Conservation (phyloP, 2,113 vertebrate species). For the Morphnarchus princeps region DNA sequence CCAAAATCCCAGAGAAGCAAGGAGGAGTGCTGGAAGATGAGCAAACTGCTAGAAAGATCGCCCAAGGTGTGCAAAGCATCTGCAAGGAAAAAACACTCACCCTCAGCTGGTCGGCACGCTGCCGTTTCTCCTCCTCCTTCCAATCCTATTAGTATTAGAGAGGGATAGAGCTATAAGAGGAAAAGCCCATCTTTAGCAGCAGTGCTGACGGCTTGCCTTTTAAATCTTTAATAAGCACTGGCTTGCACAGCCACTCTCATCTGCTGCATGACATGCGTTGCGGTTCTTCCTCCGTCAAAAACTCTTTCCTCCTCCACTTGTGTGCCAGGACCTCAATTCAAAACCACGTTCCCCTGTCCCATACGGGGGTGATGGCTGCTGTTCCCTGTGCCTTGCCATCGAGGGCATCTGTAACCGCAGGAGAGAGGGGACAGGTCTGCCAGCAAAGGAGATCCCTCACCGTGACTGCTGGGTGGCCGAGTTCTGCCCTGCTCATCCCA, state of each 20-base stretch:
- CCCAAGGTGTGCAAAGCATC: not conserved
- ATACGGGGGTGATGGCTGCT: not conserved
- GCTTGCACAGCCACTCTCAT: not conserved
- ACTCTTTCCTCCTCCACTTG: not conserved
- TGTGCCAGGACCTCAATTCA: not conserved
- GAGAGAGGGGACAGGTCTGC: not conserved
- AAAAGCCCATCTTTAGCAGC: constrained; percentile 31
- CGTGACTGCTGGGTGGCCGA: not conserved
- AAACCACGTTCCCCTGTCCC: fast-evolving
- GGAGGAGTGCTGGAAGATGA: not conserved
- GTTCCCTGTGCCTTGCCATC: fast-evolving
- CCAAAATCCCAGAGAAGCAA: not conserved
- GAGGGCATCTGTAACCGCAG: not conserved
- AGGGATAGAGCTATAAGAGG: constrained; percentile 58
- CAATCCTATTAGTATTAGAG: constrained; percentile 61
- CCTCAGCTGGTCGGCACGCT: not conserved
- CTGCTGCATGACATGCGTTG: not conserved
- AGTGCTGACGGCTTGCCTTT: constrained; percentile 23
- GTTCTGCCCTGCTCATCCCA: not conserved
- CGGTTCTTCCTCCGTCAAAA: not conserved
- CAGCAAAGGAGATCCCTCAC: not conserved
- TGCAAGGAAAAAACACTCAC: too few species aligned
- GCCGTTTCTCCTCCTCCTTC: not conserved
- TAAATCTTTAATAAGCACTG: constrained; percentile 43
- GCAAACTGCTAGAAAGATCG: not conserved